A percentile compares a stretch with the other conserved stretches of the same genome.
phyloP scores from a whole-genome alignment of 2,113 vertebrate genomes.

The Aythya baeri region DNA sequence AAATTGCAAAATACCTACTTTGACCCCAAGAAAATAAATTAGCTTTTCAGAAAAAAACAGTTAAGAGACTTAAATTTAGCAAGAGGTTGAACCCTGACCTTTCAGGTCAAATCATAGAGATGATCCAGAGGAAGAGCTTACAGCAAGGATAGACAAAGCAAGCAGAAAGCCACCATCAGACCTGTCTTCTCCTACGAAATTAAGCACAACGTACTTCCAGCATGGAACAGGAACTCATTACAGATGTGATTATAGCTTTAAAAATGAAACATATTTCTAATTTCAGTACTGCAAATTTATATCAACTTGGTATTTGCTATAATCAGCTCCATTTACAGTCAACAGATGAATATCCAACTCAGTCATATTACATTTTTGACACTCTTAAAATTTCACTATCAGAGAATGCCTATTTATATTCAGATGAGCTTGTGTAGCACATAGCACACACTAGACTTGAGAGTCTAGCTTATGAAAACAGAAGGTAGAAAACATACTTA shows the following conservation, averaged over 20 bases:
- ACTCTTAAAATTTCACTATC: background rate
- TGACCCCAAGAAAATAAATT: background rate
- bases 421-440: background rate
- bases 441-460: background rate
- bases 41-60: background rate
- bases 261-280: background rate
- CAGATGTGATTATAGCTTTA: background rate
- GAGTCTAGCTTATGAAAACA: conserved; percentile 9
- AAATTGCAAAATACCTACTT: background rate
- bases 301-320: background rate
- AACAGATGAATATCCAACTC: background rate
- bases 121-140: background rate
- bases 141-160: background rate
- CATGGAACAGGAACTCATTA: background rate
- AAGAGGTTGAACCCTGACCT: background rate
- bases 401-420: conserved; percentile 4
- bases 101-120: background rate
- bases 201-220: background rate
- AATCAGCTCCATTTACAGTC: background rate
- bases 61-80: background rate
- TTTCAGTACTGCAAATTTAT: background rate
- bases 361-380: background rate
- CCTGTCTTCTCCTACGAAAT: background rate
- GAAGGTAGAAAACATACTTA: background rate
- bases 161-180: background rate